Conservation (phyloP, 2,797 vertebrate genomes). For the Neomorphus geoffroyi region DNA sequence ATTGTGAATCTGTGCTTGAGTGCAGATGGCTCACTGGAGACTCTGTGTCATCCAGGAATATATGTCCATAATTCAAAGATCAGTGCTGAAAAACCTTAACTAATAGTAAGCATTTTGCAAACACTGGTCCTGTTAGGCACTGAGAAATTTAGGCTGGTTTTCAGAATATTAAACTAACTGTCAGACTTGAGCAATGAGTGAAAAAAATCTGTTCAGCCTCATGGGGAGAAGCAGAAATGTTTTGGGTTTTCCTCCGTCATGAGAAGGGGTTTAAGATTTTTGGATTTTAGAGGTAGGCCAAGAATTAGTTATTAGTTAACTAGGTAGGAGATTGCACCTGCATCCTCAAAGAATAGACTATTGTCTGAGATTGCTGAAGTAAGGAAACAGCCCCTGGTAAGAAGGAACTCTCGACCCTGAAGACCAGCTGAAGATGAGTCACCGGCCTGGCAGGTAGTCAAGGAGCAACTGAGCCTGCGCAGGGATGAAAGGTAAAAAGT, state of each 20-base stretch:
- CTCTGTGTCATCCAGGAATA: background rate
- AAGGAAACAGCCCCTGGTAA: too few relatives aligned
- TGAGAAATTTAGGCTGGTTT: background rate
- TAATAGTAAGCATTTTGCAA: background rate
- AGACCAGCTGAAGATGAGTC: too few relatives aligned
- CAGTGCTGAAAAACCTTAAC: background rate
- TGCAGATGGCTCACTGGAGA: background rate
- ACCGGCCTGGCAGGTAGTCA: too few relatives aligned
- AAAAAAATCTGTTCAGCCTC: background rate
- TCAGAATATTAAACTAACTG: background rate
- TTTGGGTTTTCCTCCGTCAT: background rate
- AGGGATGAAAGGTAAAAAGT: too few relatives aligned
- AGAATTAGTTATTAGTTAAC: too few relatives aligned
- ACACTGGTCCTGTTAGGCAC: background rate
- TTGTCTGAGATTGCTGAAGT: too few relatives aligned
- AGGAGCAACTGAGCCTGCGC: too few relatives aligned
- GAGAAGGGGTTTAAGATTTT: too few relatives aligned
- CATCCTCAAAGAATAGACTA: too few relatives aligned
- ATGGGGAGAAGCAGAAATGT: background rate
- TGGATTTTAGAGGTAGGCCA: too few relatives aligned
- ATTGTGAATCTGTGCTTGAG: fast-evolving
- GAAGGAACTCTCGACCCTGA: too few relatives aligned
- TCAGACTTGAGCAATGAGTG: background rate
- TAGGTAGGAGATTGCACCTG: too few relatives aligned
- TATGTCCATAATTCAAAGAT: background rate